Conservation (phyloP, 2,888 invertebrate genomes). For the Cephus runcator region DNA sequence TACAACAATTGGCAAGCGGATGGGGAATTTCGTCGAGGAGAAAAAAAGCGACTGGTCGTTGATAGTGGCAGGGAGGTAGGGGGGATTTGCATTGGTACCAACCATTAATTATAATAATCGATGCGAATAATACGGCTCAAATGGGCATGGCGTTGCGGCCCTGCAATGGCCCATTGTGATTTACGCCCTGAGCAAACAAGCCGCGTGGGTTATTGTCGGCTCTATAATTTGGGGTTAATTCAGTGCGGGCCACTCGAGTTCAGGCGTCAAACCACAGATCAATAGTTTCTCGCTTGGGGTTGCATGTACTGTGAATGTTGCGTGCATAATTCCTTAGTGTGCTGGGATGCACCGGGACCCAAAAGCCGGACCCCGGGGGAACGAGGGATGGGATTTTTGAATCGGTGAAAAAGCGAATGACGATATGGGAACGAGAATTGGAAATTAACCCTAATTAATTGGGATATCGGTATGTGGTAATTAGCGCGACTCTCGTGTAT, state of each 20-base stretch:
- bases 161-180: constrained; percentile 52
- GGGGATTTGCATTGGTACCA: neutral
- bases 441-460: neutral
- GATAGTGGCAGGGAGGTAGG: neutral
- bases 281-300: constrained; percentile 53
- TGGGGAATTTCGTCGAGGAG: neutral
- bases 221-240: constrained; percentile 64
- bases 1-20: neutral
- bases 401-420: neutral
- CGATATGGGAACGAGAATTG: neutral
- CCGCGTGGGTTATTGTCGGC: constrained; percentile 57
- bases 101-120: constrained; percentile 29
- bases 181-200: constrained; percentile 54
- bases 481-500: neutral
- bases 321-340: constrained; percentile 43
- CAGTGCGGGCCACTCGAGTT: constrained; percentile 57
- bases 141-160: constrained; percentile 44
- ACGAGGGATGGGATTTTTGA: neutral
- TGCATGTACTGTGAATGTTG: constrained; percentile 61
- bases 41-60: neutral
- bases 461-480: neutral
- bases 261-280: constrained; percentile 64
- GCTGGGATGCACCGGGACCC: neutral
- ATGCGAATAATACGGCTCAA: constrained; percentile 44
- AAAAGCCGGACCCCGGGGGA: neutral